Conservation (phyloP, 2,888 invertebrate genomes). For the Meandrusa payeni region DNA sequence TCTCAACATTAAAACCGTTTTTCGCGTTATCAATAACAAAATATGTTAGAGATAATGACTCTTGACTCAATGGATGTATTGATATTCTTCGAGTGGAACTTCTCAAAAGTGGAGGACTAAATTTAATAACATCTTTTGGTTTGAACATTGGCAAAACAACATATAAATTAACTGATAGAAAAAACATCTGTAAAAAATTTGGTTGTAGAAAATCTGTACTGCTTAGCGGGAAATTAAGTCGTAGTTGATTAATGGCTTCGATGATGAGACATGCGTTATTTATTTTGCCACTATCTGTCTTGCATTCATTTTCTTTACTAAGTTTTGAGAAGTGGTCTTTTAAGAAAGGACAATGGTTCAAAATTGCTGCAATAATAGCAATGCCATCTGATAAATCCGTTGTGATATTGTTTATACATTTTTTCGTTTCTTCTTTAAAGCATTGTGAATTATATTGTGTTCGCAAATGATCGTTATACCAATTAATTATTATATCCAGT, state of each 20-base stretch:
- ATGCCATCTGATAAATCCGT: constrained; percentile 78
- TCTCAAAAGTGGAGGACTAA: constrained; percentile 68
- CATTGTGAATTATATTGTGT: constrained; percentile 45
- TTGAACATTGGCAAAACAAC: constrained; percentile 76
- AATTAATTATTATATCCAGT: constrained; percentile 54
- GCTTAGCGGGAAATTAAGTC: constrained; percentile 76
- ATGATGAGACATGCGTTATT: constrained; percentile 81
- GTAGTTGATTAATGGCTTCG: constrained; percentile 75
- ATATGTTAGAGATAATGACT: constrained; percentile 54
- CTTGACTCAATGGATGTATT: constrained; percentile 63
- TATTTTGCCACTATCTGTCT: constrained; percentile 57
- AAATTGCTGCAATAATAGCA: constrained; percentile 75
- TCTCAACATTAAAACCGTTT: constrained; percentile 63
- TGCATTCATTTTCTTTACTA: constrained; percentile 59
- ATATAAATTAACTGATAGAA: constrained; percentile 79
- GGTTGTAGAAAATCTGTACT: constrained; percentile 76
- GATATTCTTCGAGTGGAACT: constrained; percentile 56
- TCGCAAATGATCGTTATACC: constrained; percentile 59
- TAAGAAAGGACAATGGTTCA: constrained; percentile 82
- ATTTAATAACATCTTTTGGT: constrained; percentile 60
- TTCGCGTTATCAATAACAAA: constrained; percentile 53
- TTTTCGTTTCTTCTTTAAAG: constrained; percentile 41
- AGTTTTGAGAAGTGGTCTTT: constrained; percentile 61
- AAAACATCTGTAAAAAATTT: constrained; percentile 79
- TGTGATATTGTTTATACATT: constrained; percentile 66